Base-by-base conservation (phyloP, 1,140 invertebrate genomes). In the Euschistus heros region DNA sequence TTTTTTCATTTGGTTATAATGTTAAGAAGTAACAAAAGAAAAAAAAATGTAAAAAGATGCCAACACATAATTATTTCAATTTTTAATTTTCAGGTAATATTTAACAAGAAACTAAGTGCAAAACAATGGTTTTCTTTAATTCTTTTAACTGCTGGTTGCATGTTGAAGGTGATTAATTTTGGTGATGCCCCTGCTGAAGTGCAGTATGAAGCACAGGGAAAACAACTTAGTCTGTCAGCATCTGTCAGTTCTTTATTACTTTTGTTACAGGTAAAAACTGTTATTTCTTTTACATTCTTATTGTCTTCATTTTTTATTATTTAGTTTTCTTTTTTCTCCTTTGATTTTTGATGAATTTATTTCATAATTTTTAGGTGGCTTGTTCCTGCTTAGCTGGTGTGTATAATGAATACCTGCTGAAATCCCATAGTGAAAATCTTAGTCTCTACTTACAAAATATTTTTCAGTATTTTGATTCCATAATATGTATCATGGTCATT, bases 381-480 rank as follows among this genome's bases (percentile, higher is more conserved):
- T 95, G 88, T 71, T 97, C 94, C 0, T 97, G 92, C 69, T 78
- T 95, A 69, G 94, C 94, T 17, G 94, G 94, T 18, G 94, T 97
- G 14, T 98, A 97, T 75, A 97, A 97, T 76, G 94, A 98, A 76
- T 95, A 92, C 77, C 77, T 98, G 46, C 76, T 98, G 0, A 98
- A 98, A 80, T 84, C 83, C 30, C 84, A 86, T 68, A 90, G 89
- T 27, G 81, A 83, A 15, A 83, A 87, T 68, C 85, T 94, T 0
- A 87, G 94, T 74, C 89, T 97, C 69, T 93, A 92, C 77, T 76
- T 96, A 66, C 94, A 97, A 78, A 98, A 97, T 78, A 82, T 94
- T 1, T 97, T 94, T 72, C 95, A 97, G 91, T 97, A 97, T 74
- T 71, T 94, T 14, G 91, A 97, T 76, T 97, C 93, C 27, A 94